Percentiles rank a stretch among this genome's conserved stretches.
Evolutionary conservation across 2,797 vertebrate species (phyloP).

Genomic region (Oreochromis grahami): DNA sequence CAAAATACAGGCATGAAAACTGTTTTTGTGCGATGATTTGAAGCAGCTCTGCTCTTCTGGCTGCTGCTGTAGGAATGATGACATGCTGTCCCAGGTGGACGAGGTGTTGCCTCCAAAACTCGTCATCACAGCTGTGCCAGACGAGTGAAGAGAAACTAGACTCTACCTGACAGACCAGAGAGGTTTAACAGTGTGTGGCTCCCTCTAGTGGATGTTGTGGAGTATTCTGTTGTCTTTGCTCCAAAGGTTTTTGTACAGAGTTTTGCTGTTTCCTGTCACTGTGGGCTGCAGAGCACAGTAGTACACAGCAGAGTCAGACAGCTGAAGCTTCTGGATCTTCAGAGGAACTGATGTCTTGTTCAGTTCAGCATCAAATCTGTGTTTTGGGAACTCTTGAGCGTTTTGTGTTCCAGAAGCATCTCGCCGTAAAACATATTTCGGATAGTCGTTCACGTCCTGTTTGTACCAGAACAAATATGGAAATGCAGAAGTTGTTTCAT

Average conservation of each 20-base stretch:
- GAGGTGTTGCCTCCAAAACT: not conserved
- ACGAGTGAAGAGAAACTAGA: rapidly evolving
- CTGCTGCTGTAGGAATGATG: not conserved
- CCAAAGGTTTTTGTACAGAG: not conserved
- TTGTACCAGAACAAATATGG: not conserved
- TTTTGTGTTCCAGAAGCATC: rapidly evolving
- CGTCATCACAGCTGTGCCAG: not conserved
- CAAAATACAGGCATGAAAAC: not conserved
- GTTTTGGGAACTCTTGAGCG: rapidly evolving
- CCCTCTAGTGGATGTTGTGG: constrained; percentile 13
- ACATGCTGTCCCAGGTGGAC: rapidly evolving
- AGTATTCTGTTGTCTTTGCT: constrained; percentile 1
- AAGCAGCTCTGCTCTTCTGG: not conserved
- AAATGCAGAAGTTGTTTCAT: rapidly evolving
- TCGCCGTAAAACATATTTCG: not conserved
- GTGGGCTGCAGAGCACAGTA: not conserved
- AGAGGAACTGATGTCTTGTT: not conserved
- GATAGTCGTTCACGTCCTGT: no score
- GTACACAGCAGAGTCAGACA: not conserved
- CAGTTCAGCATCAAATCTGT: not conserved
- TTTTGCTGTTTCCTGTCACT: not conserved
- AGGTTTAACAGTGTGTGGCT: not conserved
- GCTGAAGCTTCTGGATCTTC: not conserved
- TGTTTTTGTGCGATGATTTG: not conserved
- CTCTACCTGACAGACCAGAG: not conserved